Percentiles rank a stretch among this genome's conserved stretches.
phyloP scores from a whole-genome alignment of 2,113 vertebrate genomes.

The Circaetus gallicus region DNA sequence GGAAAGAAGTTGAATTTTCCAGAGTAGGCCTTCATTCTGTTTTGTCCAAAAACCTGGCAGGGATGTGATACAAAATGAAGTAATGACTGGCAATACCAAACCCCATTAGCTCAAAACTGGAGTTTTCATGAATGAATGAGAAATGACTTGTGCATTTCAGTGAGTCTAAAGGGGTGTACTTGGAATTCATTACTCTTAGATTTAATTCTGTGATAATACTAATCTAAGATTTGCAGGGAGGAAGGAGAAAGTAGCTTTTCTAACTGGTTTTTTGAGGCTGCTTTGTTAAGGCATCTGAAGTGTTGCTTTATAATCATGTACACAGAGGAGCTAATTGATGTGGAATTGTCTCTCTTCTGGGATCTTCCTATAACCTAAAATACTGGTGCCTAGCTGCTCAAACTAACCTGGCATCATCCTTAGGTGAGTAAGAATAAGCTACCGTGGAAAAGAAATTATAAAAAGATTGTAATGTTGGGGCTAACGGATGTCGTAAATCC shows the following conservation, averaged over 20 bases:
- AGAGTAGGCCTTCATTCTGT: neutral
- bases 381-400: neutral
- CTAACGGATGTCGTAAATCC: neutral
- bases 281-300: neutral
- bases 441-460: neutral
- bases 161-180: neutral
- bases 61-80: neutral
- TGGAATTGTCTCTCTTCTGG: neutral
- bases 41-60: neutral
- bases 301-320: neutral
- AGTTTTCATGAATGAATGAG: neutral
- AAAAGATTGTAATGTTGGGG: neutral
- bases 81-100: neutral
- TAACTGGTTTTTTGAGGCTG: neutral
- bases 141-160: rapidly evolving
- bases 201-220: neutral
- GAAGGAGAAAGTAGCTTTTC: neutral
- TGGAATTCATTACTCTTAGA: neutral
- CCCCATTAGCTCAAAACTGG: neutral
- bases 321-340: neutral
- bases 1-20: neutral
- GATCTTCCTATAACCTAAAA: neutral
- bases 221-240: neutral
- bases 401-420: neutral
- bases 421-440: neutral